phyloP scores from a whole-genome alignment of 1,140 invertebrate genomes.

The Drosophila malerkotliana region DNA sequence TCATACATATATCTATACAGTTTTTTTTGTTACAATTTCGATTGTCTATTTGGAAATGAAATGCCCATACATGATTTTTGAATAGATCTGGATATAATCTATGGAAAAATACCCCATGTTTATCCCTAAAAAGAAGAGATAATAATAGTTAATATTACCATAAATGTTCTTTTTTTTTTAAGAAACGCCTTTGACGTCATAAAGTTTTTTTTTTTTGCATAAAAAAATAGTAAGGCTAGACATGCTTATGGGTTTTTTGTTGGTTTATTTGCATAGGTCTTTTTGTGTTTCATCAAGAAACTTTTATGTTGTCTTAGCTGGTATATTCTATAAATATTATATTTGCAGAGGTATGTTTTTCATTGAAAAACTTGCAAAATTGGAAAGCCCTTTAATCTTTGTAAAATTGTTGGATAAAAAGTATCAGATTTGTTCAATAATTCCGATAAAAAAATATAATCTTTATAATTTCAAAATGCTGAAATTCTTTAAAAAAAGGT shows the following conservation, averaged over 20 bases:
- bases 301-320: too few relatives aligned
- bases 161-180: slow-evolving; percentile 22
- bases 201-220: not conserved
- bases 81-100: slow-evolving; percentile 16
- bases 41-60: slow-evolving; percentile 4
- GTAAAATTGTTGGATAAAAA: too few relatives aligned
- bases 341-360: too few relatives aligned
- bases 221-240: not conserved
- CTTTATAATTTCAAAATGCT: too few relatives aligned
- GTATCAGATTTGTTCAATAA: too few relatives aligned
- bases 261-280: not conserved
- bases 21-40: slow-evolving; percentile 26
- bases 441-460: too few relatives aligned
- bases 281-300: not conserved
- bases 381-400: too few relatives aligned
- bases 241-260: not conserved
- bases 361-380: too few relatives aligned
- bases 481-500: too few relatives aligned
- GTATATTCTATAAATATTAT: too few relatives aligned
- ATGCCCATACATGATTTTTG: slow-evolving; percentile 18
- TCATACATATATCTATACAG: not conserved
- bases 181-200: slow-evolving; percentile 34
- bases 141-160: not conserved
- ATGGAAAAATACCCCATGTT: slow-evolving; percentile 25
- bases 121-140: slow-evolving; percentile 1